Evolutionary conservation across 2,113 vertebrate genomes (phyloP).

Genomic region (Isurus oxyrinchus): DNA sequence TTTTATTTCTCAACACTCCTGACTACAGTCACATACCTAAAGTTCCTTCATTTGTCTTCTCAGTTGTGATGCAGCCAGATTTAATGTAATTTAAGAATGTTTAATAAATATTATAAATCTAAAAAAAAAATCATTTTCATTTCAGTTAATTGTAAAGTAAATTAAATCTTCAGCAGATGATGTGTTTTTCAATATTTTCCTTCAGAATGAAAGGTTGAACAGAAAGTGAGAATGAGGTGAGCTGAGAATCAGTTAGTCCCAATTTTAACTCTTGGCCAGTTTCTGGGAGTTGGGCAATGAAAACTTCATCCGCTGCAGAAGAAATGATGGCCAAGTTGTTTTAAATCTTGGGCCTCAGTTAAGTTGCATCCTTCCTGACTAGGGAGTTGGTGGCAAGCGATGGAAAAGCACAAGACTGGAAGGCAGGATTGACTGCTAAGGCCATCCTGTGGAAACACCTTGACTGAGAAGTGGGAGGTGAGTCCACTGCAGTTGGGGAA

Average conservation of each 20-base stretch:
- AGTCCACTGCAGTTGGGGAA: neutral
- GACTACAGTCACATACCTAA: neutral
- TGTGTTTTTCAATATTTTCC: neutral
- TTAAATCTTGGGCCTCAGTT: neutral
- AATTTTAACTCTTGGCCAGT: neutral
- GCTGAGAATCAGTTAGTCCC: neutral
- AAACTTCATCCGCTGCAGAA: neutral
- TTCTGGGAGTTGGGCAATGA: neutral
- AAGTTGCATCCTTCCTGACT: neutral
- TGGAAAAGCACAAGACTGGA: neutral
- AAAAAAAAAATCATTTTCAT: neutral
- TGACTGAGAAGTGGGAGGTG: neutral
- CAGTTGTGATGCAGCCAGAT: neutral
- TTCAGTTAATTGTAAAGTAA: neutral
- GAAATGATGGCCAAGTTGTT: neutral
- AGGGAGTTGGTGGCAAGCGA: neutral
- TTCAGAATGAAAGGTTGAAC: neutral
- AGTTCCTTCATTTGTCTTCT: neutral
- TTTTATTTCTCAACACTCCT: neutral
- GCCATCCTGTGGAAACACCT: neutral
- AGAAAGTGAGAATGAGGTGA: neutral
- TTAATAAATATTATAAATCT: conserved; percentile 22
- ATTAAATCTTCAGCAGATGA: neutral
- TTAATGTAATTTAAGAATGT: neutral
- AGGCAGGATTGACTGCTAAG: neutral